These are phyloP conservation scores for Ridgeia piscesae DNA, from an alignment of 1,140 invertebrate genomes.

Conservation along the genomic window DNA sequence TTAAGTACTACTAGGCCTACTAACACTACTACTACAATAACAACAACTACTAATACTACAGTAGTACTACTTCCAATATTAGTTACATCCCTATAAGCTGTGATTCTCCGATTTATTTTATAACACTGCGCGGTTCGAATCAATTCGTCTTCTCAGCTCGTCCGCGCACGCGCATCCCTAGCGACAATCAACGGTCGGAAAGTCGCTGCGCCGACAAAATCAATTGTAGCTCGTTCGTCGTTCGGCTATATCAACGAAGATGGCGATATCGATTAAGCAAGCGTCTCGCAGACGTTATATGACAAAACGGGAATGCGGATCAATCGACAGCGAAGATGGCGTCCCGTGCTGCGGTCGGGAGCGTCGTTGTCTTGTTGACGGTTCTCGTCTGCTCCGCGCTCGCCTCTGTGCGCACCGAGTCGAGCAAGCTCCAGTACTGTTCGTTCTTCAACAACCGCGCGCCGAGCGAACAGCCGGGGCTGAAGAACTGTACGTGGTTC, in stretches of 20 bases:
- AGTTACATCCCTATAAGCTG: no score
- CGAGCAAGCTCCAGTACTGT: conserved; percentile 44
- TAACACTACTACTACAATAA: no score
- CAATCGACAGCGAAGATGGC: not conserved
- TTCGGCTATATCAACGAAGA: not conserved
- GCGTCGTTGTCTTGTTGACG: not conserved
- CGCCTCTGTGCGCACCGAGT: not conserved
- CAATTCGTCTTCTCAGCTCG: not conserved
- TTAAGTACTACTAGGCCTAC: no score
- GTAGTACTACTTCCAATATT: no score
- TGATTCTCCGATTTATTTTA: no score
- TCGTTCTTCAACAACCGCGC: conserved; percentile 58
- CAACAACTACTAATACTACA: no score
- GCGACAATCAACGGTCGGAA: not conserved
- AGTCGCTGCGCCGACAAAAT: not conserved
- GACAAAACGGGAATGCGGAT: not conserved
- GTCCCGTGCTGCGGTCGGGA: not conserved
- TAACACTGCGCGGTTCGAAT: not conserved
- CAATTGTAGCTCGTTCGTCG: not conserved
- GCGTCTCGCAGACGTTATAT: not conserved
- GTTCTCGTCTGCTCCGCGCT: not conserved
- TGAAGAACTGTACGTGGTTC: conserved; percentile 59
- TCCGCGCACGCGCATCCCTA: not conserved
- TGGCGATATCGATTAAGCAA: not conserved
- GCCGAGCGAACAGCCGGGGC: conserved; percentile 49